Evolutionary conservation across 1,140 invertebrate genomes (phyloP).

Genomic region (Acyrthosiphon pisum): DNA sequence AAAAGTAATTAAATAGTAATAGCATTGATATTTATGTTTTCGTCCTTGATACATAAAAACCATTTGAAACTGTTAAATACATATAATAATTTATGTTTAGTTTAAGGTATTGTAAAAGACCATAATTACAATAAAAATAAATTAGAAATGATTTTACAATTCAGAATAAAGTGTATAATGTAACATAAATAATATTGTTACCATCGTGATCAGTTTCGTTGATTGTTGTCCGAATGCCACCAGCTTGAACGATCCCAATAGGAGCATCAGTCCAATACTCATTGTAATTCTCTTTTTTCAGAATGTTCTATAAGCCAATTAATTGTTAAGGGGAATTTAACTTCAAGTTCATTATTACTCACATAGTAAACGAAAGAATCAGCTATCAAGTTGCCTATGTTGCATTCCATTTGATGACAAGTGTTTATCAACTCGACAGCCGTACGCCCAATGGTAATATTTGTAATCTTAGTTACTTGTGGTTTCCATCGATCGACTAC

Average conservation of each 20-base stretch:
- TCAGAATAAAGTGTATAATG: not conserved
- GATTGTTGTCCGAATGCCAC: conserved; percentile 30
- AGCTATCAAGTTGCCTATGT: conserved; percentile 82
- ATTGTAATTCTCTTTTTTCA: not conserved
- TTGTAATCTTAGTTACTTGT: conserved; percentile 67
- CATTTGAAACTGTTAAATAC: too few relatives aligned
- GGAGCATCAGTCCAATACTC: conserved; percentile 38
- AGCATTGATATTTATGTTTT: too few relatives aligned
- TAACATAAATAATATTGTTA: not conserved
- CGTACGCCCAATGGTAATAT: conserved; percentile 69
- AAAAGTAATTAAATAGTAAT: too few relatives aligned
- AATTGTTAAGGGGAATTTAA: not conserved
- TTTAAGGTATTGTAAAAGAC: too few relatives aligned
- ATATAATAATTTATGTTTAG: too few relatives aligned
- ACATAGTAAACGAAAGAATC: conserved; percentile 74
- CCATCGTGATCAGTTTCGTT: conserved; percentile 38
- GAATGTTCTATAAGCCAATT: not conserved
- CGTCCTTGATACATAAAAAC: too few relatives aligned
- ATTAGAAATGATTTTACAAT: not conserved
- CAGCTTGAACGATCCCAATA: conserved; percentile 40
- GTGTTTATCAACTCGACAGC: conserved; percentile 72
- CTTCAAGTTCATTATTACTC: conserved; percentile 58
- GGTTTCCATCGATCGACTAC: conserved; percentile 67
- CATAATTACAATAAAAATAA: not conserved
- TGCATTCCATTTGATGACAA: conserved; percentile 80